These are phyloP conservation scores for Pagrus major DNA, from an alignment of 2,113 vertebrate species.

Conservation along the genomic window DNA sequence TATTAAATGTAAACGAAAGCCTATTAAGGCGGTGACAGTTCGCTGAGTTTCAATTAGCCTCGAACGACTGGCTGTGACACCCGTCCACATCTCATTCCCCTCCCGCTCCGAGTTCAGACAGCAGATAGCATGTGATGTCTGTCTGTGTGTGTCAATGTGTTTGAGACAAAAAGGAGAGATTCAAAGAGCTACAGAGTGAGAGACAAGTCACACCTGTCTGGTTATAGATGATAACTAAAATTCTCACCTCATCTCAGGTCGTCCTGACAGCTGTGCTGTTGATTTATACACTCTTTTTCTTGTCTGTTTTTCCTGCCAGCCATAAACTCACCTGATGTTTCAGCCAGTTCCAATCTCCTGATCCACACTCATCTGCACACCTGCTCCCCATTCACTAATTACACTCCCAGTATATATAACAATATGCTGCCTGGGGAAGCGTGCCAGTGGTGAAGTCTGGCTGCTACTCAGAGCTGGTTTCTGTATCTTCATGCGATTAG, in stretches of 20 bases:
- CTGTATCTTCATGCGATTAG: too few species aligned
- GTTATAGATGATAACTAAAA: slow-evolving; percentile 4
- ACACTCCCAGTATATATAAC: background rate
- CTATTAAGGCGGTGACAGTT: slow-evolving; percentile 35
- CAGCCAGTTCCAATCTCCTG: background rate
- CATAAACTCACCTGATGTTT: background rate
- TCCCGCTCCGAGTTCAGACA: background rate
- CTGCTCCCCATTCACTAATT: background rate
- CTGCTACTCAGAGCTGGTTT: too few species aligned
- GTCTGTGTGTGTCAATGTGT: slow-evolving; percentile 1
- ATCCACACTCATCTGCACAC: background rate
- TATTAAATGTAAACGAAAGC: slow-evolving; percentile 39
- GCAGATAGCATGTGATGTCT: slow-evolving; percentile 6
- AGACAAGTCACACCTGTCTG: background rate
- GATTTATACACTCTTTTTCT: background rate
- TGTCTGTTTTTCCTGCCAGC: background rate
- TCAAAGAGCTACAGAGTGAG: background rate
- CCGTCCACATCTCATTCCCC: slow-evolving; percentile 52
- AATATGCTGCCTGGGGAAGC: background rate
- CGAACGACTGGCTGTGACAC: slow-evolving; percentile 47
- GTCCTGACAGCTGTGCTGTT: background rate
- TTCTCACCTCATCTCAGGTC: background rate
- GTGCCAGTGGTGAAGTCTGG: too few species aligned
- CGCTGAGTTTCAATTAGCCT: slow-evolving; percentile 63
- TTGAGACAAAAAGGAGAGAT: background rate